Evolutionary conservation across 1,140 invertebrate species (phyloP).

Genomic region (Lasioglossum baleicum): DNA sequence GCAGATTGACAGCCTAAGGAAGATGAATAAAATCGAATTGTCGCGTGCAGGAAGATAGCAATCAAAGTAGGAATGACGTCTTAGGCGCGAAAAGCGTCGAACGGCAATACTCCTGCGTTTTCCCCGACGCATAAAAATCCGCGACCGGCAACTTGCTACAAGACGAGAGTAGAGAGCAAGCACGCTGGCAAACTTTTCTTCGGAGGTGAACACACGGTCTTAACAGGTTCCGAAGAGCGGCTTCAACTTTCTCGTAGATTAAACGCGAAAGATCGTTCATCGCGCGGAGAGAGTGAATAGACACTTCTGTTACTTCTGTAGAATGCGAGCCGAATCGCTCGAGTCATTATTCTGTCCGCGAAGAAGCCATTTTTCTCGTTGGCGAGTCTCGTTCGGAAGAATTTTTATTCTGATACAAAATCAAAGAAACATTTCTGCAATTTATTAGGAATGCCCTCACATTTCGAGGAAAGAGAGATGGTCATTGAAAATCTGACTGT

Average conservation of each 20-base stretch:
- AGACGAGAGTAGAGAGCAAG: background rate
- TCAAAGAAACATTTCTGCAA: too few relatives aligned
- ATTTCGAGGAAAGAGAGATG: too few relatives aligned
- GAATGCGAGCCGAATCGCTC: background rate
- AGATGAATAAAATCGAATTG: too few relatives aligned
- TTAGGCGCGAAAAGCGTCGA: background rate
- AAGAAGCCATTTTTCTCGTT: background rate
- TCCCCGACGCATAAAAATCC: background rate
- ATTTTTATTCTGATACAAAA: background rate
- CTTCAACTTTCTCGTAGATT: conserved; percentile 72
- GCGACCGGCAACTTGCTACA: background rate
- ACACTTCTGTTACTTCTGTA: conserved; percentile 14
- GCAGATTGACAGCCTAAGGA: too few relatives aligned
- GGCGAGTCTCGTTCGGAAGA: background rate
- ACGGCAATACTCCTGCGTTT: background rate
- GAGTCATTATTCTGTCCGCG: background rate
- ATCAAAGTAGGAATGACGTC: background rate
- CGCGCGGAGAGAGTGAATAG: conserved; percentile 71
- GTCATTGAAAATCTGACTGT: too few relatives aligned
- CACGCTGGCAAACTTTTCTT: conserved; percentile 27
- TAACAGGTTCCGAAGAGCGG: conserved; percentile 43
- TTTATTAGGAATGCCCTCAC: too few relatives aligned
- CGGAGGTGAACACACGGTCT: conserved; percentile 20
- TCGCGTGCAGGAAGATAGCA: too few relatives aligned
- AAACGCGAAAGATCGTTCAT: conserved; percentile 59